Evolutionary conservation across 2,888 invertebrate genomes (phyloP), one percentile per base, ranked within the genome.

Genomic region (Nycteola revayana): DNA sequence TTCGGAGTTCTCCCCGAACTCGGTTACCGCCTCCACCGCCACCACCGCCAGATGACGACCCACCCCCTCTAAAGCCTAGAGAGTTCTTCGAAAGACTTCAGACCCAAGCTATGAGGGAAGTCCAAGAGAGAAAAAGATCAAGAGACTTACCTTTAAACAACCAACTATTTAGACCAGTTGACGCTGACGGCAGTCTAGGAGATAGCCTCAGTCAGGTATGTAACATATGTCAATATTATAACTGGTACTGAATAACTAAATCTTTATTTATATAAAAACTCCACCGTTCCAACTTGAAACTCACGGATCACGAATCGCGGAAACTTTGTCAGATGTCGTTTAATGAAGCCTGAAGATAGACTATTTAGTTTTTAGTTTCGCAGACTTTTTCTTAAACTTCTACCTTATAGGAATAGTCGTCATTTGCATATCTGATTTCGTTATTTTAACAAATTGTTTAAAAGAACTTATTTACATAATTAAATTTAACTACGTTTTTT

Each of bases 21-120:
- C 66, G 91, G 68, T 62, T 85, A 17, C 83, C 79, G 1, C 86
- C 81, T 8, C 85, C 86, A 6, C 86, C 85, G 5, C 89, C 82
- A 1, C 86, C 85, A 1, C 88, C 86, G 7, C 87, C 83, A 1
- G 85, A 83, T 44, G 83, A 83, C 61, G 80, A 83, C 39, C 87
- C 83, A 33, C 87, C 85, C 21, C 90, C 90, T 61, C 75, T 91
- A 65, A 89, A 90, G 59, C 91, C 91, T 35, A 70, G 91, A 61
- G 91, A 91, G 69, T 91, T 86, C 68, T 88, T 87, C 56, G 87
- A 87, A 60, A 75, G 81, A 61, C 79, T 84, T 36, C 85, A 86
- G 71, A 81, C 71, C 46, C 87, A 85, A 81, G 84, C 87, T 36
- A 88, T 88, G 86, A 77, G 71, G 70, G 87, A 86, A 42, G 68